Evolutionary conservation across 1,140 invertebrate species (phyloP), one percentile per base, ranked within the genome.

Genomic region (Drosophila pseudoobscura): DNA sequence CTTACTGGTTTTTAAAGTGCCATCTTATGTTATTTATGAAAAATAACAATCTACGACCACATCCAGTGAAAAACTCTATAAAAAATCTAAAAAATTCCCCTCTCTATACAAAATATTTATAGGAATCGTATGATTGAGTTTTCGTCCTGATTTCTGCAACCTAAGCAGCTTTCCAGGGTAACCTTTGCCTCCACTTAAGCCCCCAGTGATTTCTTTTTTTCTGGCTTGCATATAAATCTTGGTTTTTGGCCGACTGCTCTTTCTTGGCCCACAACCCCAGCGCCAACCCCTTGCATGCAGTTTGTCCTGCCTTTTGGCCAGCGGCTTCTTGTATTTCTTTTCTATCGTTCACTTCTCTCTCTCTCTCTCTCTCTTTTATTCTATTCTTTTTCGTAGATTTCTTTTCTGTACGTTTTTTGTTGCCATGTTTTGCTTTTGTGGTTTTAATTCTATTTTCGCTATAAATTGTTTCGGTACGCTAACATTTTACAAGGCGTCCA

Each of bases 401-500:
- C 22, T 57, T 56, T 47, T 73, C 45, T 53, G 51, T 43, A 52
- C 35, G 45, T 59, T 64, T 61, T 66, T 73, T 39, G 64, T 80
- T 77, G 64, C 61, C 65, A 60, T 87, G 78, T 80, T 87, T 87
- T 87, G 82, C 82, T 88, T 87, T 87, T 88, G 82, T 87, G 82
- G 82, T 87, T 87, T 85, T 87, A 87, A 87, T 87, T 87, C 83
- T 87, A 87, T 87, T 88, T 87, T 87, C 82, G 77, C 82, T 82
- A 88, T 87, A 87, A 82, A 87, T 87, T 87, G 82, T 87, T 87
- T 88, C 78, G 78, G 65, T 87, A 78, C 80, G 77, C 72, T 80
- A 84, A 80, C 80, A 84, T 84, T 84, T 85, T 84, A 85, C 80
- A 72, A 72, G 61, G 56, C 78, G 79, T 20, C 20, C 20, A 20